Evolutionary conservation across 2,113 vertebrate species (phyloP).

Genomic region (Megaceryle torquata): DNA sequence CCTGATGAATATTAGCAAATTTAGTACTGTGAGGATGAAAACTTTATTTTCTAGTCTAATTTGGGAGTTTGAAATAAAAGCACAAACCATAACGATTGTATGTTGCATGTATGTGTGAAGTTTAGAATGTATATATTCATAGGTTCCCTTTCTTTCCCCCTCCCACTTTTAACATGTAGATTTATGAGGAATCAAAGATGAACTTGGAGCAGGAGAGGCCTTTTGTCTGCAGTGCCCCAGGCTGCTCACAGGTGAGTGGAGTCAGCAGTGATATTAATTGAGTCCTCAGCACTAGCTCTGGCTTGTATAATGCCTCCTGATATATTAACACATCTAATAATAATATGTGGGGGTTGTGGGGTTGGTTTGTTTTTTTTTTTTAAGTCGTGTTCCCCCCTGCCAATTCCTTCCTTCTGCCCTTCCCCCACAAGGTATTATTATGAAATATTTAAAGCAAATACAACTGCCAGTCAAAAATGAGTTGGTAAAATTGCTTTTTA

Average conservation of each 20-base stretch:
- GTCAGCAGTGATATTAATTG: slow-evolving; percentile 62
- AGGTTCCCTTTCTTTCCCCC: slow-evolving; percentile 65
- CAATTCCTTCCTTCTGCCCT: background rate
- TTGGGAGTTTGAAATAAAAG: background rate
- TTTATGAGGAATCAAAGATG: slow-evolving; percentile 98
- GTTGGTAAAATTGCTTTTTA: background rate
- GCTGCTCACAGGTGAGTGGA: slow-evolving; percentile 97
- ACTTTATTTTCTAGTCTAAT: background rate
- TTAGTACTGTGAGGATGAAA: background rate
- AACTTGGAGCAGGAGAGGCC: slow-evolving; percentile 99
- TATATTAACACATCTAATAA: slow-evolving; percentile 23
- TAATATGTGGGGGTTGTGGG: background rate
- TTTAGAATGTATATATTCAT: slow-evolving; percentile 64
- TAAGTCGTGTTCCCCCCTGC: background rate
- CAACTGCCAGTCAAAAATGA: background rate
- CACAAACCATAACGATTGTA: background rate
- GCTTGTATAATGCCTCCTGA: slow-evolving; percentile 11
- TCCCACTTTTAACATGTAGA: slow-evolving; percentile 76
- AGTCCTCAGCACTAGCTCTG: slow-evolving; percentile 43
- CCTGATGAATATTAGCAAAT: background rate
- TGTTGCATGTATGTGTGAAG: slow-evolving; percentile 45
- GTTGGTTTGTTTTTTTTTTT: background rate
- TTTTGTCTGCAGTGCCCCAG: slow-evolving; percentile 94
- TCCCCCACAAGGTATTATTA: background rate
- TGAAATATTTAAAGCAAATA: background rate